A percentile compares a stretch with the other conserved stretches of the same genome.
phyloP scores from a whole-genome alignment of 1,140 invertebrate genomes.

The Heliconius eleuchia region DNA sequence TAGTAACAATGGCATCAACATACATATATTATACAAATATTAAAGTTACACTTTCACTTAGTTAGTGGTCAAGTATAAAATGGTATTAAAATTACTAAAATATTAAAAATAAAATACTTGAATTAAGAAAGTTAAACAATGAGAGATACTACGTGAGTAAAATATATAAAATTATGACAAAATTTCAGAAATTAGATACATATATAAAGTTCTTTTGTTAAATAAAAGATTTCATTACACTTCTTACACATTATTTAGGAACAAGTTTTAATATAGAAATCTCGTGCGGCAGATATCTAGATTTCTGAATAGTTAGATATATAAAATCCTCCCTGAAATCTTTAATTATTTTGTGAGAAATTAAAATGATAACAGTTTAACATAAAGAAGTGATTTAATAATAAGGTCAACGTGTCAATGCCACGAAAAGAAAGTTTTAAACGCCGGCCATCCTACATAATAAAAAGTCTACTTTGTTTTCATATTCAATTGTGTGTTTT shows the following conservation, averaged over 20 bases:
- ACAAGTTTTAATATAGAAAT: background rate
- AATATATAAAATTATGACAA: too few relatives aligned
- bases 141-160: too few relatives aligned
- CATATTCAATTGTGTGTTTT: background rate
- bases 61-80: background rate
- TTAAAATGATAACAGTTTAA: background rate
- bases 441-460: background rate
- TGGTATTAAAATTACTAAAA: background rate
- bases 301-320: background rate
- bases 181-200: too few relatives aligned
- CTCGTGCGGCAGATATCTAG: background rate
- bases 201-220: too few relatives aligned
- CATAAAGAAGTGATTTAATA: constrained; percentile 27
- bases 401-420: constrained; percentile 60
- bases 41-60: background rate
- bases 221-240: too few relatives aligned
- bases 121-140: too few relatives aligned
- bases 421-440: constrained; percentile 55
- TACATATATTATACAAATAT: background rate
- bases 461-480: constrained; percentile 15
- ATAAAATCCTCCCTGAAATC: too few relatives aligned
- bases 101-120: too few relatives aligned
- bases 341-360: background rate
- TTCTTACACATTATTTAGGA: too few relatives aligned
- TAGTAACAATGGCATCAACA: background rate